Conservation (phyloP, 2,888 invertebrate species). For the Drosophila anomalata region DNA sequence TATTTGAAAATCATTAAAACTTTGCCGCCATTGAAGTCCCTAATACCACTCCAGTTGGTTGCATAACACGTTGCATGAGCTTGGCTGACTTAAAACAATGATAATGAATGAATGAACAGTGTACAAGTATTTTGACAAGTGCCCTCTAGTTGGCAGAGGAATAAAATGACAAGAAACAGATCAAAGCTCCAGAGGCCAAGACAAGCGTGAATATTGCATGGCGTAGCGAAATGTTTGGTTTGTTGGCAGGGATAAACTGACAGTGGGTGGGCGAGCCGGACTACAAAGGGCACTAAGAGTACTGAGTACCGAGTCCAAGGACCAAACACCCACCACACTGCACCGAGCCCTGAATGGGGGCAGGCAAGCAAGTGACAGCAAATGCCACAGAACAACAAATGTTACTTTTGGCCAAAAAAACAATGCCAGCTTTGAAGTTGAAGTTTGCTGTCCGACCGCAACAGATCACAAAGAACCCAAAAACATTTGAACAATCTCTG, state of each 20-base stretch:
- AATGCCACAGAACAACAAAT: slow-evolving; percentile 52
- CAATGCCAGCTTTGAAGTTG: slow-evolving; percentile 42
- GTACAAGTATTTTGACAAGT: slow-evolving; percentile 74
- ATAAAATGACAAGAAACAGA: slow-evolving; percentile 62
- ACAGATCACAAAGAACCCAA: slow-evolving; percentile 2
- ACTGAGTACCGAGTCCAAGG: slow-evolving; percentile 6
- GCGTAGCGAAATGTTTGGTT: slow-evolving; percentile 66
- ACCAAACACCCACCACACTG: slow-evolving; percentile 48
- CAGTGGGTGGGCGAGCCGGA: slow-evolving; percentile 24
- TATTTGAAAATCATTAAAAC: slow-evolving; percentile 11
- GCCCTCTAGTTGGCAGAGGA: slow-evolving; percentile 48
- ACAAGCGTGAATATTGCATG: slow-evolving; percentile 78
- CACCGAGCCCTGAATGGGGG: slow-evolving; percentile 59
- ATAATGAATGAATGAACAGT: slow-evolving; percentile 27
- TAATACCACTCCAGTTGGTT: not conserved
- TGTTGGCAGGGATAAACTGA: slow-evolving; percentile 52
- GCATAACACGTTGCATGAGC: slow-evolving; percentile 39
- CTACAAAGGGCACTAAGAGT: slow-evolving; percentile 5
- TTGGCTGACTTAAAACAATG: slow-evolving; percentile 52
- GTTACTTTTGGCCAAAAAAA: slow-evolving; percentile 51
- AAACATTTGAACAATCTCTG: slow-evolving; percentile 12
- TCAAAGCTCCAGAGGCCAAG: slow-evolving; percentile 66
- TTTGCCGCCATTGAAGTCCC: not conserved
- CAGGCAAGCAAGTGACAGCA: slow-evolving; percentile 64
- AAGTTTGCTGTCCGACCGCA: slow-evolving; percentile 8